Evolutionary conservation across 30 jellyfish, hydroid and myxozoan genomes (phyloP).

Genomic region (Cassiopea andromeda): DNA sequence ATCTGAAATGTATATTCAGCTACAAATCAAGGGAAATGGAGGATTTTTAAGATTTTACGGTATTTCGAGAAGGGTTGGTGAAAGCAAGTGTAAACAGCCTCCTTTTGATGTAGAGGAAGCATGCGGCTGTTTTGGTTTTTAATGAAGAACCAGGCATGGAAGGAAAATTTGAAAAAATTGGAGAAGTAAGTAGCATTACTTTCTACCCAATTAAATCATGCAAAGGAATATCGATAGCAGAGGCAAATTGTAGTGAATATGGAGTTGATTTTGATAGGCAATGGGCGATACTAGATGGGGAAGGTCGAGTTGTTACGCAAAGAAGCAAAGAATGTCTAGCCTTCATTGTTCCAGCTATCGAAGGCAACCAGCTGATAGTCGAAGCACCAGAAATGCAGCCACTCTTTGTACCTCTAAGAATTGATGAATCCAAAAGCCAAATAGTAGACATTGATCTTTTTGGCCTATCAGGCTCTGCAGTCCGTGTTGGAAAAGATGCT

Average conservation of each 20-base stretch:
- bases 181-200: slow-evolving; percentile 39
- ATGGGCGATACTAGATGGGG: slow-evolving; percentile 55
- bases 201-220: slow-evolving; percentile 63
- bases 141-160: background rate
- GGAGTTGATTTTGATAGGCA: slow-evolving; percentile 73
- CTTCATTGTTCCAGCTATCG: slow-evolving; percentile 12
- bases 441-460: slow-evolving; percentile 15
- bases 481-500: slow-evolving; percentile 45
- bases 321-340: slow-evolving; percentile 44
- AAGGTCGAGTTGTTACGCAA: slow-evolving; percentile 29
- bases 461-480: slow-evolving; percentile 54
- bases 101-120: no score
- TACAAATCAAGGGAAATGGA: no score
- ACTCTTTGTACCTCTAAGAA: slow-evolving; percentile 7
- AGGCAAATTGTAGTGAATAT: slow-evolving; percentile 50
- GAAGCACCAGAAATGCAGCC: slow-evolving; percentile 65
- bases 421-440: background rate
- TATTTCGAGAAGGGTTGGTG: no score
- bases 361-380: slow-evolving; percentile 21
- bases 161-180: slow-evolving; percentile 23
- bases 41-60: no score
- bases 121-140: background rate
- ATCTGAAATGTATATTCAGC: no score
- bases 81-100: no score
- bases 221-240: slow-evolving; percentile 38